Percentiles rank a stretch among this genome's conserved stretches.
These are phyloP conservation scores for Umimayanthus kanabou DNA, from an alignment of 92 coral and sea anemone genomes.

Conservation along the genomic window DNA sequence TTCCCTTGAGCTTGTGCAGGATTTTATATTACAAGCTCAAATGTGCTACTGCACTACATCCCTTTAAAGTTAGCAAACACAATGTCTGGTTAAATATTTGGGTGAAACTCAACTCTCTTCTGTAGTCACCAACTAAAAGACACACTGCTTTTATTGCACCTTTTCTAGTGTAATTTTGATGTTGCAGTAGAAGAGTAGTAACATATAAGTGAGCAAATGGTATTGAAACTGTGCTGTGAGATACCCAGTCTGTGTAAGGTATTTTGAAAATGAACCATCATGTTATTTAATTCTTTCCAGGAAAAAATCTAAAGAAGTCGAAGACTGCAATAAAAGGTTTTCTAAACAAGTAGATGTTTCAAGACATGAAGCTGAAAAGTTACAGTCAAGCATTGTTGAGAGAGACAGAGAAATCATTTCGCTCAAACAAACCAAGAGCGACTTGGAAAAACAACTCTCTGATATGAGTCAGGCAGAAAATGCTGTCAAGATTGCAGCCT, in stretches of 20 bases:
- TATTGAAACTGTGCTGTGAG: not conserved
- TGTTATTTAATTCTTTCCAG: conserved; percentile 43
- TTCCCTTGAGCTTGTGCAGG: no score
- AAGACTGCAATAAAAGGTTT: conserved; percentile 43
- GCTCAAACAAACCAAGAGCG: conserved; percentile 47
- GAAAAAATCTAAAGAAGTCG: conserved; percentile 51
- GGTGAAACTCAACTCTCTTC: no score
- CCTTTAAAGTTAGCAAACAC: no score
- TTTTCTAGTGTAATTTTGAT: no score
- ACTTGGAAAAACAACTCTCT: conserved; percentile 63
- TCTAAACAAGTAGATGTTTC: conserved; percentile 54
- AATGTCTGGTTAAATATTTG: no score
- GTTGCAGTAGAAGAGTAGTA: no score
- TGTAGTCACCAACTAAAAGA: no score
- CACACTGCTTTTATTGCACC: no score
- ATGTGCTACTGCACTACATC: no score
- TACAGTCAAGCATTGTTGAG: conserved; percentile 43
- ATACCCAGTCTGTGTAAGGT: not conserved
- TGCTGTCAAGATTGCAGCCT: conserved; percentile 63
- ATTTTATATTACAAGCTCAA: no score
- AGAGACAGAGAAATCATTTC: conserved; percentile 61
- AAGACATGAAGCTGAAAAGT: conserved; percentile 50
- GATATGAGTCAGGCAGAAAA: conserved; percentile 57
- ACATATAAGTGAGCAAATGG: no score
- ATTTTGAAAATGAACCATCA: not conserved